phyloP scores from a whole-genome alignment of 2,888 invertebrate genomes.

The Aleiodes leptofemur region DNA sequence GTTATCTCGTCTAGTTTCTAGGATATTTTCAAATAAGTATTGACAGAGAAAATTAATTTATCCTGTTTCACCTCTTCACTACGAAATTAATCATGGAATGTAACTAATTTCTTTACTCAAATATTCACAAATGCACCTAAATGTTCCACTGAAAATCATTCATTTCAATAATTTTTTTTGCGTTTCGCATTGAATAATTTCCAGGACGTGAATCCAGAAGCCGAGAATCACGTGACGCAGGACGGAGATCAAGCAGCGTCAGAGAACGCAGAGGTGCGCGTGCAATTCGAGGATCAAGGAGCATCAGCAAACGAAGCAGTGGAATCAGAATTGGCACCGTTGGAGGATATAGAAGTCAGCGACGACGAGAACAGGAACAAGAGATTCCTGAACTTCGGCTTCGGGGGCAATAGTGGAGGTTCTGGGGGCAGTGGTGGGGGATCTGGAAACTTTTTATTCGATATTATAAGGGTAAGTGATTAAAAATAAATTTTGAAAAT shows the following conservation, averaged over 20 bases:
- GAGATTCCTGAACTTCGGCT: constrained; percentile 84
- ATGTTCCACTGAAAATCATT: no score
- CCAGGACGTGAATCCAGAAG: constrained; percentile 71
- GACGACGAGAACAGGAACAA: constrained; percentile 90
- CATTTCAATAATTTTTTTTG: neutral
- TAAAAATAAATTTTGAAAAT: neutral
- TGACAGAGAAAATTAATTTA: no score
- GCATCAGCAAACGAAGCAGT: constrained; percentile 81
- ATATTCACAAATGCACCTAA: no score
- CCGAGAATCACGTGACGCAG: constrained; percentile 72
- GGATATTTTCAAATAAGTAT: no score
- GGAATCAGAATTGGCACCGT: constrained; percentile 82
- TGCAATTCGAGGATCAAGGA: constrained; percentile 78
- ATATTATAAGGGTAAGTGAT: constrained; percentile 89
- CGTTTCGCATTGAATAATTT: constrained; percentile 41
- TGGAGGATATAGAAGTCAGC: constrained; percentile 84
- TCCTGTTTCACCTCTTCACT: no score
- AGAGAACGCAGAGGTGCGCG: constrained; percentile 80
- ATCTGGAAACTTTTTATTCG: constrained; percentile 92
- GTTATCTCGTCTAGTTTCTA: no score
- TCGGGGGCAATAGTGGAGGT: constrained; percentile 67
- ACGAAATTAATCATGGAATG: neutral
- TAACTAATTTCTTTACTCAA: neutral
- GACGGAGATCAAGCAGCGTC: constrained; percentile 77
- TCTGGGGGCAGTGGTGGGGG: constrained; percentile 79